Base-by-base conservation (phyloP, 2,888 invertebrate genomes). In the Scaeva pyrastri region DNA sequence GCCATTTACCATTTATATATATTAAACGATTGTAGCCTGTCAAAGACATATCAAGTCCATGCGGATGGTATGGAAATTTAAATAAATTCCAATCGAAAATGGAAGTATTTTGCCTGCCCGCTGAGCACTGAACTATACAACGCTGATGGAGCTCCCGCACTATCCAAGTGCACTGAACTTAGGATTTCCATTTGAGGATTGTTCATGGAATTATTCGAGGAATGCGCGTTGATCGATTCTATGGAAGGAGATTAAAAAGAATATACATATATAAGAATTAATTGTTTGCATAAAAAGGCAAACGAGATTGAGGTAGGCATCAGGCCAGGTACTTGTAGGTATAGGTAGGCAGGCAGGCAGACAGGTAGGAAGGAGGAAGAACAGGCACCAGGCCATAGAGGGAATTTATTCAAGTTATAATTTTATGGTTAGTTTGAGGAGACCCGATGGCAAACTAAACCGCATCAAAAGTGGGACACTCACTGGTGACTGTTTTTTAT, bases 71-170 rank as follows among this genome's bases (percentile, higher is more conserved):
- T 39, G 62, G 71, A 82, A 86, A 86, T 86, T 86, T 86, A 86
- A 86, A 86, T 86, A 86, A 86, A 86, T 86, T 82, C 86, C 58
- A 66, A 71, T 11, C 66, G 66, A 48, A 75, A 52, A 76, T 50
- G 76, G 50, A 48, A 60, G 80, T 76, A 74, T 80, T 70, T 55
- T 48, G 45, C 50, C 31, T 75, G 73, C n/a, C 23, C 23, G 48
- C 39, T 52, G 55, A n/a, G n/a, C n/a, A n/a, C n/a, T n/a, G n/a
- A n/a, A n/a, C 21, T 10, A 39, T n/a, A n/a, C n/a, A n/a, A n/a
- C n/a, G n/a, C n/a, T n/a, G n/a, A n/a, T n/a, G n/a, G n/a, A 41
- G 70, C 62, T 48, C 68, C 50, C 52, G 50, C 68, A 52, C 23
- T 48, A 4, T 6, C 0, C 3, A 6, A 16, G 81, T 36, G 68